Conservation (phyloP, 2,888 invertebrate genomes). For the Seira sanloemensis region DNA sequence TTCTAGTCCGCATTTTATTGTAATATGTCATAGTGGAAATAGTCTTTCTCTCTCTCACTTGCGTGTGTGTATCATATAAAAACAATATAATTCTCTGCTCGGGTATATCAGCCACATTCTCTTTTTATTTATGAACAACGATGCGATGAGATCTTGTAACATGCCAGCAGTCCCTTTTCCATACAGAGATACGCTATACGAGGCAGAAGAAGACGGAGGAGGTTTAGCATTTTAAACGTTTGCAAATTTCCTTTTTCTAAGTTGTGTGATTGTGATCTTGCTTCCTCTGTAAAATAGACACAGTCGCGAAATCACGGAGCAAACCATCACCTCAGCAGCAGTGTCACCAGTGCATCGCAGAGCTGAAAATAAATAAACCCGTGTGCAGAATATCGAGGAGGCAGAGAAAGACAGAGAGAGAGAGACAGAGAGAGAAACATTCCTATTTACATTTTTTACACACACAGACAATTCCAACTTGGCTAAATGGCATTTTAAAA, state of each 20-base stretch:
- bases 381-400: neutral
- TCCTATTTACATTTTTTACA: constrained; percentile 11
- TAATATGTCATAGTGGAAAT: constrained; percentile 44
- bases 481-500: constrained; percentile 12
- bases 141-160: constrained; percentile 11
- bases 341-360: neutral
- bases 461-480: neutral
- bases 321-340: constrained; percentile 12
- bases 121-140: constrained; percentile 17
- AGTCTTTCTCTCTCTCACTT: constrained; percentile 8
- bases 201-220: neutral
- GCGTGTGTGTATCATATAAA: neutral
- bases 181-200: neutral
- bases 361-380: constrained; percentile 3
- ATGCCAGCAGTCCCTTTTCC: neutral
- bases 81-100: neutral
- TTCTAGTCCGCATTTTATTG: constrained; percentile 49
- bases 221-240: neutral
- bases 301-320: constrained; percentile 1
- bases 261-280: constrained; percentile 12
- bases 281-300: neutral
- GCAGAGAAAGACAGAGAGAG: too few species aligned
- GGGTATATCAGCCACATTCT: neutral
- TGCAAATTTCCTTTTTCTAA: neutral
- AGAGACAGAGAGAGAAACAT: constrained; percentile 9